phyloP scores from a whole-genome alignment of 2,797 vertebrate genomes.

The Odontamblyopus rebecca region DNA sequence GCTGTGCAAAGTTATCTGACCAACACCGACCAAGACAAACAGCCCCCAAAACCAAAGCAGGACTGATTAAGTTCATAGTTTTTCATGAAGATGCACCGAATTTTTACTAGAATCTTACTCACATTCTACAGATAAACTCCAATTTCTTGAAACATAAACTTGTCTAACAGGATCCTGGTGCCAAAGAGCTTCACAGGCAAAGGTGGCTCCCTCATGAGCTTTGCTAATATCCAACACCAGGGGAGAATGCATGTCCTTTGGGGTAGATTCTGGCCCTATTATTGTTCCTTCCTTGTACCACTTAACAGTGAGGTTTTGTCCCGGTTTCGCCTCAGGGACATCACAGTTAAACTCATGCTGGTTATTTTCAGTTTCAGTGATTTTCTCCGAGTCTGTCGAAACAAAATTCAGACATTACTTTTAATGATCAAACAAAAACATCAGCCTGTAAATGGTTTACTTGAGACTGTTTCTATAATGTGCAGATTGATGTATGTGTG shows the following conservation, averaged over 20 bases:
- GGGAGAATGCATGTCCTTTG: neutral
- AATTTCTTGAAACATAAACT: neutral
- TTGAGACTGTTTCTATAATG: no score
- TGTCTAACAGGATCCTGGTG: slow-evolving; percentile 20
- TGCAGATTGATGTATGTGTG: no score
- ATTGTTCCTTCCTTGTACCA: slow-evolving; percentile 45
- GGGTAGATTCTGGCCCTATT: neutral
- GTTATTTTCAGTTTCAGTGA: rapidly evolving
- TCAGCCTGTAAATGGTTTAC: no score
- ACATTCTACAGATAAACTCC: slow-evolving; percentile 31
- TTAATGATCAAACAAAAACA: no score
- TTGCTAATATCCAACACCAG: slow-evolving; percentile 9
- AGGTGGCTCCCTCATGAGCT: slow-evolving; percentile 1
- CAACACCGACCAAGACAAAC: no score
- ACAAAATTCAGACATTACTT: neutral
- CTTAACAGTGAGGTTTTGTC: slow-evolving; percentile 43
- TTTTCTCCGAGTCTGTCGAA: slow-evolving; percentile 30
- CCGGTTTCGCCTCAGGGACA: slow-evolving; percentile 43
- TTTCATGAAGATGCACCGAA: no score
- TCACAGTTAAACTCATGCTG: slow-evolving; percentile 48
- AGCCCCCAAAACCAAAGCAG: neutral
- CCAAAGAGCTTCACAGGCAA: slow-evolving; percentile 59
- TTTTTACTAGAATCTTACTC: slow-evolving; percentile 28
- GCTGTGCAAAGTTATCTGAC: no score
- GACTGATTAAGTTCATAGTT: neutral